Evolutionary conservation across 2,797 vertebrate genomes (phyloP), one percentile per base, ranked within the genome.

Genomic region (Manis pentadactyla): DNA sequence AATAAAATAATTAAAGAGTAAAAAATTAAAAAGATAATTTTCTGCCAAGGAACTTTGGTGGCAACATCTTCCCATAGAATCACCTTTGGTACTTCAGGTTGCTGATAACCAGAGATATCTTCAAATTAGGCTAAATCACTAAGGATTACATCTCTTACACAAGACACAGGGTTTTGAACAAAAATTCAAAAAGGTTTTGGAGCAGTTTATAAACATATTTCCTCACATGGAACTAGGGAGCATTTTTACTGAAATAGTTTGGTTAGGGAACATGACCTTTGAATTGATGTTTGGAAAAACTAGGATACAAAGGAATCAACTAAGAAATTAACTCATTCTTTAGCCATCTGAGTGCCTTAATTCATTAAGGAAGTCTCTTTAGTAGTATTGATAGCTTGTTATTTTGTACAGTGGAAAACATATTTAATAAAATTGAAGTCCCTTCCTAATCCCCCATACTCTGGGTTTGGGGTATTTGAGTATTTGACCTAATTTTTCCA

Each of bases 231-330:
- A 57, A 21, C 27, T 19, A 49, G 15, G 49, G 21, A 66, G 25
- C 14, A 59, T 92, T 97, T 94, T 94, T 79, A 75, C 17, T 88
- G 31, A 87, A 59, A 89, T 84, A 79, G 31, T 93, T 94, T 75
- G 27, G 34, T 82, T 96, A 89, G 42, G 75, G 87, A 92, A 59
- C 29, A 75, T 87, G n/a, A 5, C 39, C 53, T 95, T 84, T 74
- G 57, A 87, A 68, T 96, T 86, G 17, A 79, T 90, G 63, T 82
- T 59, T 39, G 57, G 29, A 77, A 78, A 83, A 61, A 17, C 25
- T 64, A 34, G 4, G 7, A 27, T 66, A 74, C 71, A 37, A 91
- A 88, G 73, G n/a, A 92, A 91, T 94, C 42, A 18, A 27, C n/a
- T 15, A 86, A 91, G 39, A 88, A 73, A 15, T 77, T 90, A 93